Evolutionary conservation across 2,797 vertebrate species (phyloP).

Genomic region (Eupleurogrammus muticus): DNA sequence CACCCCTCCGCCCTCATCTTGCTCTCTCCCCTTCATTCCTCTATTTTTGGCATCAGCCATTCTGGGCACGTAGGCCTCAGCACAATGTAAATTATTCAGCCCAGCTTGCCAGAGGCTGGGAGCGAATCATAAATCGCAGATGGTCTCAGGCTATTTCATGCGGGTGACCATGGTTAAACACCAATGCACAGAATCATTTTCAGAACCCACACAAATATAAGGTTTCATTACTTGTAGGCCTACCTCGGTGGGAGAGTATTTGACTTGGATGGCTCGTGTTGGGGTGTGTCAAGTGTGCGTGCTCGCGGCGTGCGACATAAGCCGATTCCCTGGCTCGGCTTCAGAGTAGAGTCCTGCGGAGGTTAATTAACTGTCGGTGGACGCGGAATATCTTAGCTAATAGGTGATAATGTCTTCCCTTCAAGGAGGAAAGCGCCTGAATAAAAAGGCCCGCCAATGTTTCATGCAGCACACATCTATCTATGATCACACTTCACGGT

Average conservation of each 20-base stretch:
- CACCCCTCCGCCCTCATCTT: conserved; percentile 34
- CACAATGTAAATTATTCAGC: conserved; percentile 90
- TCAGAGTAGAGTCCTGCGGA: conserved; percentile 46
- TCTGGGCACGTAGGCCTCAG: conserved; percentile 84
- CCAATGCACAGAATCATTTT: conserved; percentile 81
- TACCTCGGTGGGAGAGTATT: conserved; percentile 53
- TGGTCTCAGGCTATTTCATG: conserved; percentile 83
- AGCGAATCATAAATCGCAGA: conserved; percentile 85
- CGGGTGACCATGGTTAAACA: conserved; percentile 85
- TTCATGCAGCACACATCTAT: not conserved
- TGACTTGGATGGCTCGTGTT: conserved; percentile 57
- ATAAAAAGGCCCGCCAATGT: not conserved
- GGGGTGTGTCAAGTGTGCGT: conserved; percentile 31
- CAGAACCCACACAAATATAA: conserved; percentile 79
- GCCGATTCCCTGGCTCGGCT: conserved; percentile 40
- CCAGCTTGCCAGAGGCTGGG: conserved; percentile 81
- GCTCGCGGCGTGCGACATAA: conserved; percentile 16
- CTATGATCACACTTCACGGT: too few relatives aligned
- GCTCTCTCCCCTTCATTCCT: conserved; percentile 53
- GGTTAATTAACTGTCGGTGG: conserved; percentile 54
- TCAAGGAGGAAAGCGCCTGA: not conserved
- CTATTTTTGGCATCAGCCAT: conserved; percentile 83
- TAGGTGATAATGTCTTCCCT: conserved; percentile 24
- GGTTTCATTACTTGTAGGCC: conserved; percentile 74
- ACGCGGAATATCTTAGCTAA: conserved; percentile 32